These are phyloP conservation scores for Dasypogon diadema DNA, from an alignment of 2,888 invertebrate genomes.

Conservation along the genomic window DNA sequence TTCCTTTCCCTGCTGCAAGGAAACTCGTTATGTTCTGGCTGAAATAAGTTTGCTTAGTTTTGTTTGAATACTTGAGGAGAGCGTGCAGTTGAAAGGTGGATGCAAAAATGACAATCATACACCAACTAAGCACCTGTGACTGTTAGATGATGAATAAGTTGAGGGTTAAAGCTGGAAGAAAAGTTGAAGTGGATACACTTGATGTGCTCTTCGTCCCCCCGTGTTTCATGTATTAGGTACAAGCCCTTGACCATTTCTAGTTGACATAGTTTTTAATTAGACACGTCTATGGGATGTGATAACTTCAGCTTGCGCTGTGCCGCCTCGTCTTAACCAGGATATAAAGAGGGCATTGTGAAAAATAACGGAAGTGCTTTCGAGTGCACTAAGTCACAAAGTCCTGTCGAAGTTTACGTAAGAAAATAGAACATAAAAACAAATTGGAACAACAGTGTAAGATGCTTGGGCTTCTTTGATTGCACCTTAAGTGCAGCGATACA, in stretches of 20 bases:
- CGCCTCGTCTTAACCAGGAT: neutral
- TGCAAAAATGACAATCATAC: constrained; percentile 40
- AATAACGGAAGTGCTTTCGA: neutral
- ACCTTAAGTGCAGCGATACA: too few species aligned
- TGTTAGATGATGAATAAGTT: constrained; percentile 8
- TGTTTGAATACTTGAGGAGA: constrained; percentile 33
- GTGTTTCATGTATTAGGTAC: constrained; percentile 26
- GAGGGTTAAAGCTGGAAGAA: constrained; percentile 4
- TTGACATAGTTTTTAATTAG: constrained; percentile 49
- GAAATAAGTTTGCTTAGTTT: constrained; percentile 44
- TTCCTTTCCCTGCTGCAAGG: neutral
- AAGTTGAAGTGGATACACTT: constrained; percentile 20
- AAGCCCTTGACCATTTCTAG: constrained; percentile 49
- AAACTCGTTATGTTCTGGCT: constrained; percentile 33
- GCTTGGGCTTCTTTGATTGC: neutral
- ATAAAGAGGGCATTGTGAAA: neutral
- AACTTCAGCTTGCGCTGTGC: constrained; percentile 8
- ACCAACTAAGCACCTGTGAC: constrained; percentile 24
- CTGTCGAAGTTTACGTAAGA: constrained; percentile 28
- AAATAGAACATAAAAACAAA: constrained; percentile 26
- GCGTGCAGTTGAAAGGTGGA: constrained; percentile 21
- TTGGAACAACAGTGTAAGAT: constrained; percentile 3
- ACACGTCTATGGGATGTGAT: constrained; percentile 44
- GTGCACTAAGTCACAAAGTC: constrained; percentile 26
- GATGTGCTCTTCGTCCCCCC: constrained; percentile 27